These are phyloP conservation scores for Tetramorium alpestre DNA, from an alignment of 1,140 invertebrate genomes.

Conservation along the genomic window DNA sequence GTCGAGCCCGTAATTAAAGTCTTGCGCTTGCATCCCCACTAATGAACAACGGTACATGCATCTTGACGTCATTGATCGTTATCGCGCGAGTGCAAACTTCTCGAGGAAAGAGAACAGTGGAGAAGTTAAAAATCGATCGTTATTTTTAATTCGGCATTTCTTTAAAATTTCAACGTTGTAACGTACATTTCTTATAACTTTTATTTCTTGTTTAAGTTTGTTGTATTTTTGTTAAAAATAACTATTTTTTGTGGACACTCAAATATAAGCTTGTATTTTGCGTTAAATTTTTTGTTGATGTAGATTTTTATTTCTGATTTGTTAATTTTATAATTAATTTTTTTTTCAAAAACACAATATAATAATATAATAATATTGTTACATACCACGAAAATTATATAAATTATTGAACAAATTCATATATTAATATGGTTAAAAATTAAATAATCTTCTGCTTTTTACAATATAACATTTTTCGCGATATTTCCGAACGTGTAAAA, in stretches of 20 bases:
- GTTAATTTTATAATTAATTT: not conserved
- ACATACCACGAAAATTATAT: too few species aligned
- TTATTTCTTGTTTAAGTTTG: not conserved
- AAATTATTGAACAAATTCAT: not conserved
- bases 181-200: not conserved
- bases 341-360: not conserved
- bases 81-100: constrained; percentile 1
- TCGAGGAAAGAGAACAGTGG: not conserved
- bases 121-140: constrained; percentile 14
- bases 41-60: constrained; percentile 49
- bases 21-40: constrained; percentile 27
- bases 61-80: constrained; percentile 32
- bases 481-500: not conserved
- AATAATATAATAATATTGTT: too few species aligned
- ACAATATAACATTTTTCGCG: not conserved
- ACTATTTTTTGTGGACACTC: not conserved
- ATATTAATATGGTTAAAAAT: not conserved
- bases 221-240: not conserved
- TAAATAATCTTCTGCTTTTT: not conserved
- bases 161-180: not conserved
- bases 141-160: not conserved
- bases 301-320: not conserved
- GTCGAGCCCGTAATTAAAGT: constrained; percentile 42
- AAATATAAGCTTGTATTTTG: not conserved
- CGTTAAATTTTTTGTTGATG: not conserved